Percentiles rank a stretch among this genome's conserved stretches.
These are phyloP conservation scores for Homarus gammarus DNA, from an alignment of 2,888 invertebrate species.

Conservation along the genomic window DNA sequence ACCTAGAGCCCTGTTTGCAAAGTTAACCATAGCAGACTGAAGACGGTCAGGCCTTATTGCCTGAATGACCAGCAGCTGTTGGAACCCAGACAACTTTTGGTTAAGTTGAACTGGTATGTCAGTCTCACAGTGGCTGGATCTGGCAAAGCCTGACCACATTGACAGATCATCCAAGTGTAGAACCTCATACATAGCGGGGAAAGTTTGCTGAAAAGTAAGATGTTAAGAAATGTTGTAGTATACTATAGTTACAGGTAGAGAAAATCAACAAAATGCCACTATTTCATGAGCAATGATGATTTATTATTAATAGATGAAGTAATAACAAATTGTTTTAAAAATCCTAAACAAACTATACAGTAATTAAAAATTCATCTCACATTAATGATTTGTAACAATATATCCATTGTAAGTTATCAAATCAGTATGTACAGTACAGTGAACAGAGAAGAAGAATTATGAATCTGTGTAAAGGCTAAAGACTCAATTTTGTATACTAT, in stretches of 20 bases:
- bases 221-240: background rate
- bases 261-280: background rate
- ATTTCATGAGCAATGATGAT: background rate
- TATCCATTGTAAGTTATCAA: too few species aligned
- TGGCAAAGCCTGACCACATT: slow-evolving; percentile 86
- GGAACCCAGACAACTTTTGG: slow-evolving; percentile 86
- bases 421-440: background rate
- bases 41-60: slow-evolving; percentile 90
- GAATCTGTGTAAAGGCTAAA: too few species aligned
- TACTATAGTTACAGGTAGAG: background rate
- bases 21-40: slow-evolving; percentile 87
- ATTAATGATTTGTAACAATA: too few species aligned
- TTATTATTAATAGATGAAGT: background rate
- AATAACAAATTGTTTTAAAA: background rate
- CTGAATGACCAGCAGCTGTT: slow-evolving; percentile 89
- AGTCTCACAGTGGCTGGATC: slow-evolving; percentile 84
- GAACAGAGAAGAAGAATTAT: too few species aligned
- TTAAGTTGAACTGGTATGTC: slow-evolving; percentile 82
- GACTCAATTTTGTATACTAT: too few species aligned
- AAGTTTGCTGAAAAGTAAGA: slow-evolving; percentile 72
- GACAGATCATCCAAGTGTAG: slow-evolving; percentile 82
- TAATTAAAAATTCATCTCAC: background rate
- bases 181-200: slow-evolving; percentile 75
- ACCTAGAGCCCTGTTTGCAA: slow-evolving; percentile 86
- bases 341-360: background rate